phyloP scores from a whole-genome alignment of 2,888 invertebrate genomes.

The Acrobeloides nanus region DNA sequence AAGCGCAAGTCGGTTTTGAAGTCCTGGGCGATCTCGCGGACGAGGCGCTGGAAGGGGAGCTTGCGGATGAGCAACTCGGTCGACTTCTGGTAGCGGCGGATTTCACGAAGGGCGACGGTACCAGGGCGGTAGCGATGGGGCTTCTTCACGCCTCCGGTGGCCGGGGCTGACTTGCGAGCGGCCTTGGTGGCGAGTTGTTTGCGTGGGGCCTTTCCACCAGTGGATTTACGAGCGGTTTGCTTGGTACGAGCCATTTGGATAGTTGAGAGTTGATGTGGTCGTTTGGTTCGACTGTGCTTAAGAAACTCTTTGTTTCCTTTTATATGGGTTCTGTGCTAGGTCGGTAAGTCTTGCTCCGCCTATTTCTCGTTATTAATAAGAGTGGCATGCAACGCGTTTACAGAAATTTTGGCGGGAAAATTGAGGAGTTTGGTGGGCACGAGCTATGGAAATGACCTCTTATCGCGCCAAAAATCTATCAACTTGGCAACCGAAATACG shows the following conservation, averaged over 20 bases:
- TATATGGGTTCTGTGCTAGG: too few species aligned
- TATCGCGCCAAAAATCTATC: too few species aligned
- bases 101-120: constrained; percentile 89
- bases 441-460: too few species aligned
- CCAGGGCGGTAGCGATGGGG: constrained; percentile 30
- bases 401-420: too few species aligned
- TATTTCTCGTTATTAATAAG: too few species aligned
- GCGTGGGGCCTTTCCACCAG: constrained; percentile 90
- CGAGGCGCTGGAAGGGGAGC: constrained; percentile 85
- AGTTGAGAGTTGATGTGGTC: too few species aligned
- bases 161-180: constrained; percentile 31
- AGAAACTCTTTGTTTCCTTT: too few species aligned
- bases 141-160: constrained; percentile 82
- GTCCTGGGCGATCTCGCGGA: constrained; percentile 88
- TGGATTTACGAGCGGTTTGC: constrained; percentile 92
- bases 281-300: too few species aligned
- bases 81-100: constrained; percentile 89
- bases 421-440: too few species aligned
- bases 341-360: too few species aligned
- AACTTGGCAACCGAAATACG: too few species aligned
- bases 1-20: constrained; percentile 21
- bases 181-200: constrained; percentile 80
- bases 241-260: constrained; percentile 97
- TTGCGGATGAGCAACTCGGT: constrained; percentile 90
- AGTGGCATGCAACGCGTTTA: too few species aligned